phyloP scores from a whole-genome alignment of 2,797 vertebrate species.

The Centropyge bicolor region DNA sequence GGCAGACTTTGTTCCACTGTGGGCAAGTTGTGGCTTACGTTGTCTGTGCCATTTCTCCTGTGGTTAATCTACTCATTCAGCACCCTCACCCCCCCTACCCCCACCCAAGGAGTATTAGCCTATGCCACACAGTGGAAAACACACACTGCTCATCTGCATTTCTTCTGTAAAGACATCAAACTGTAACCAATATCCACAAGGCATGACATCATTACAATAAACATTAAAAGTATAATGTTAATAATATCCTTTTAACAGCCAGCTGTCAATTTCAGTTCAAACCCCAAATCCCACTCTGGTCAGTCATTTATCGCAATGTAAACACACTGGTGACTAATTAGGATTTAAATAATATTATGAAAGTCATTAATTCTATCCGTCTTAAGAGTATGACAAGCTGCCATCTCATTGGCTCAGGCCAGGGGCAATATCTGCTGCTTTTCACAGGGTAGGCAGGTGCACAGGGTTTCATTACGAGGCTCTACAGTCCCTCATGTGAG shows the following conservation, averaged over 20 bases:
- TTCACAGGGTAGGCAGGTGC: constrained; percentile 69
- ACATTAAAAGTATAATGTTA: constrained; percentile 47
- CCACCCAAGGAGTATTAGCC: constrained; percentile 48
- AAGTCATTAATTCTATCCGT: constrained; percentile 51
- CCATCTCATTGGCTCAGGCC: constrained; percentile 18
- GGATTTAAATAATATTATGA: constrained; percentile 41
- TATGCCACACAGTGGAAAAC: constrained; percentile 76
- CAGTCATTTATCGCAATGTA: constrained; percentile 41
- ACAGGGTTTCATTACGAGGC: constrained; percentile 48
- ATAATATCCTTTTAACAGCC: constrained; percentile 43
- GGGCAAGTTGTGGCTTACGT: constrained; percentile 64
- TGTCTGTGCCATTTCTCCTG: constrained; percentile 74
- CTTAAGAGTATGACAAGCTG: constrained; percentile 4
- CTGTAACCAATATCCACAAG: constrained; percentile 58
- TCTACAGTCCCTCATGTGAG: constrained; percentile 14
- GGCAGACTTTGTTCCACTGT: constrained; percentile 80
- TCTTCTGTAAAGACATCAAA: constrained; percentile 60
- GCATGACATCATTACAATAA: constrained; percentile 65
- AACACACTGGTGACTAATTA: constrained; percentile 46
- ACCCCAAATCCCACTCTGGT: constrained; percentile 12
- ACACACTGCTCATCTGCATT: constrained; percentile 64
- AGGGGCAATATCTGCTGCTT: constrained; percentile 42
- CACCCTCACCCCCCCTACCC: constrained; percentile 34
- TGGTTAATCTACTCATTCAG: constrained; percentile 76
- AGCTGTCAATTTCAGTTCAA: constrained; percentile 21